Evolutionary conservation across 2,797 vertebrate genomes (phyloP).

Genomic region (Falco concolor): DNA sequence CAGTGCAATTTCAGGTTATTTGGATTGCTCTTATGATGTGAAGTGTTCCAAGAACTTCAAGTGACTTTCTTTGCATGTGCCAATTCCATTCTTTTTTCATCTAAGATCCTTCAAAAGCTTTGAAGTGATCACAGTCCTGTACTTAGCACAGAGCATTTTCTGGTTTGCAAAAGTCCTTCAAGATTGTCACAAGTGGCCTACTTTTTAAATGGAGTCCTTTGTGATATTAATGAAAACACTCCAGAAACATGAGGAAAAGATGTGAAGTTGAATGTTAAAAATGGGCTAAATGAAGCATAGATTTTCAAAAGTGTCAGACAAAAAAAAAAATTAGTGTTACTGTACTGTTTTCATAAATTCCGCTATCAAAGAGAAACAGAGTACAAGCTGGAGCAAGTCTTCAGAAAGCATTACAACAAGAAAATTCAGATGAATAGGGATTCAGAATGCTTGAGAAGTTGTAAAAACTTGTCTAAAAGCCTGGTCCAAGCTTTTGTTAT

Average conservation of each 20-base stretch:
- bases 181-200: background rate
- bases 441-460: background rate
- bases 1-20: background rate
- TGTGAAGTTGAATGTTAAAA: background rate
- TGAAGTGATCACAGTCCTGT: constrained; percentile 38
- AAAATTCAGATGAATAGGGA: background rate
- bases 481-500: background rate
- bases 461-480: background rate
- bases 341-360: background rate
- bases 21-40: constrained; percentile 19
- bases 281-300: background rate
- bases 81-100: constrained; percentile 25
- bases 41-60: constrained; percentile 33
- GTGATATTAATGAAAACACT: background rate
- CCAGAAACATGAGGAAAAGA: background rate
- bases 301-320: background rate
- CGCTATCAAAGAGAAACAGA: background rate
- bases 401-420: background rate
- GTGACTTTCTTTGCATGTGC: constrained; percentile 4
- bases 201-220: background rate
- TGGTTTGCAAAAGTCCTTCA: constrained; percentile 39
- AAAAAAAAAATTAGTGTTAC: background rate
- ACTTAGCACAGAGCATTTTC: constrained; percentile 15
- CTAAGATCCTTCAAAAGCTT: constrained; percentile 45
- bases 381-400: background rate